Conservation (phyloP, 2,113 vertebrate genomes). For the Phainopepla nitens region DNA sequence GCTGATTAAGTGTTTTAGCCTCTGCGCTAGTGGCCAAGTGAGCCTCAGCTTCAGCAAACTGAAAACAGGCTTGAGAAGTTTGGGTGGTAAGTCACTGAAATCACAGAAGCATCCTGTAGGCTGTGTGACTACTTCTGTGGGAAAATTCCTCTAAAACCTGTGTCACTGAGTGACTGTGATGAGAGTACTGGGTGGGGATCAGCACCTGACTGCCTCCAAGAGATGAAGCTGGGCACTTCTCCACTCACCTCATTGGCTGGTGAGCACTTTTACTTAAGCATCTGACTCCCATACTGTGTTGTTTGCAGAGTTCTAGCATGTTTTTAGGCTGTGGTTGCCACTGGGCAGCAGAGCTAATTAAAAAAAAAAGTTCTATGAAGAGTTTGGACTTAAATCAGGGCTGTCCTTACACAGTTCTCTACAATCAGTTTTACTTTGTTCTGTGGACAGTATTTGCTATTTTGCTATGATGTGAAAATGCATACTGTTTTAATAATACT, state of each 20-base stretch:
- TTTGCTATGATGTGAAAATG: slow-evolving; percentile 46
- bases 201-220: not conserved
- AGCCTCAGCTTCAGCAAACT: not conserved
- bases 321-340: not conserved
- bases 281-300: not conserved
- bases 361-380: not conserved
- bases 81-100: not conserved
- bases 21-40: not conserved
- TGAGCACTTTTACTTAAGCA: not conserved
- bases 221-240: not conserved
- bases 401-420: not conserved
- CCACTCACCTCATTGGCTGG: not conserved
- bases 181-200: not conserved
- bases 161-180: not conserved
- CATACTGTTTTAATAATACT: slow-evolving; percentile 56
- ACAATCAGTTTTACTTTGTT: not conserved
- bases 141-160: not conserved
- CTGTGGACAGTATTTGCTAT: not conserved
- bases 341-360: not conserved
- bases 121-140: not conserved
- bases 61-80: not conserved
- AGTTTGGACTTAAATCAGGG: not conserved
- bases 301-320: not conserved
- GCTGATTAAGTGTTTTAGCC: not conserved
- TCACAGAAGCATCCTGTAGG: not conserved